Conservation (phyloP, 2,888 invertebrate genomes). For the Sturmia bella region DNA sequence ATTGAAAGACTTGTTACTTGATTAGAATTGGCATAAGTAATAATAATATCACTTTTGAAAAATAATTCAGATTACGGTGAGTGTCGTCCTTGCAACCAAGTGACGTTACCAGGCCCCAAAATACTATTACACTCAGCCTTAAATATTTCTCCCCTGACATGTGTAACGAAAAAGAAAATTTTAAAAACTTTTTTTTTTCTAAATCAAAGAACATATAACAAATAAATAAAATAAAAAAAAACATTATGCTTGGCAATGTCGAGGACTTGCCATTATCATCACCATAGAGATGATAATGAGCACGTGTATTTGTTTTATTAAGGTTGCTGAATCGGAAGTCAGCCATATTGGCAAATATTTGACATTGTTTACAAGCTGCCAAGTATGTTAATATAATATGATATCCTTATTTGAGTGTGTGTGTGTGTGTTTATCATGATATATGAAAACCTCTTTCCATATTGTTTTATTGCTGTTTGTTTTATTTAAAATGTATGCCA, state of each 20-base stretch:
- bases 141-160: no score
- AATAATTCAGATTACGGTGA: no score
- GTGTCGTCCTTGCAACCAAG: no score
- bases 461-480: not conserved
- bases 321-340: slow-evolving; percentile 59
- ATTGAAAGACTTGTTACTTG: no score
- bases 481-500: slow-evolving; percentile 25
- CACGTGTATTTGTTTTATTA: not conserved
- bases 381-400: slow-evolving; percentile 32
- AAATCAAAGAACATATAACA: not conserved
- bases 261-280: slow-evolving; percentile 44
- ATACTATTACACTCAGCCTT: no score
- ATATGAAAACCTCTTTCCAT: slow-evolving; percentile 4
- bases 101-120: no score
- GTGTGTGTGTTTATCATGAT: not conserved
- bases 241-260: slow-evolving; percentile 57
- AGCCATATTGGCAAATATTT: slow-evolving; percentile 59
- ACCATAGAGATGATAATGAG: slow-evolving; percentile 48
- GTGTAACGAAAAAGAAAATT: no score
- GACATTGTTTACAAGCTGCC: slow-evolving; percentile 56
- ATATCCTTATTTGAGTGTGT: not conserved
- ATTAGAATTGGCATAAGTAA: no score
- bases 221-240: not conserved
- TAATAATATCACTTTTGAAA: no score
- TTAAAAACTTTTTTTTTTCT: not conserved